phyloP scores from a whole-genome alignment of 2,113 vertebrate genomes.

The Coptodon rendalli region DNA sequence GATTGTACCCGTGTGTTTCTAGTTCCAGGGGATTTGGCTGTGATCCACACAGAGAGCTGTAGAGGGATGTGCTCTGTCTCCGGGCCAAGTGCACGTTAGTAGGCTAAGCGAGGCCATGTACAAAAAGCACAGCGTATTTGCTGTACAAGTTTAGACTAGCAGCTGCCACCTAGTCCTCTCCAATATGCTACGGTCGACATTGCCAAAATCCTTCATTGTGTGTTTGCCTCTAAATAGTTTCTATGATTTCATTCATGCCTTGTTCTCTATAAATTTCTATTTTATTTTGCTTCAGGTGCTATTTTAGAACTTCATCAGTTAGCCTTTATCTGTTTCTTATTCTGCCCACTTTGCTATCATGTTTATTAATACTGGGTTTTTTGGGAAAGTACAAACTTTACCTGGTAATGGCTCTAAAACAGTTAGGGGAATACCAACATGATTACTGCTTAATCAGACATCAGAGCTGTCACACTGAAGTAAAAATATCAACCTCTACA shows the following conservation, averaged over 20 bases:
- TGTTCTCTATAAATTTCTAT: not conserved
- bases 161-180: constrained; percentile 9
- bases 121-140: constrained; percentile 22
- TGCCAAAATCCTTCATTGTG: not conserved
- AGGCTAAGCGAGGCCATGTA: constrained; percentile 15
- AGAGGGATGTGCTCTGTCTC: not conserved
- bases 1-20: not conserved
- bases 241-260: not conserved
- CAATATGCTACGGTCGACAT: not conserved
- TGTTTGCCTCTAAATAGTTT: not conserved
- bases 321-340: not conserved
- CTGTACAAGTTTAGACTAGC: constrained; percentile 14
- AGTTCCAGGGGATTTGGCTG: not conserved
- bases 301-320: not conserved
- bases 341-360: not conserved
- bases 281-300: not conserved
- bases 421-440: not conserved
- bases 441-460: not conserved
- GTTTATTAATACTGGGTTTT: not conserved
- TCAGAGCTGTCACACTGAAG: not conserved
- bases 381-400: not conserved
- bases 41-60: not conserved
- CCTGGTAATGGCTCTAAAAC: not conserved
- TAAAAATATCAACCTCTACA: not conserved
- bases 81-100: not conserved